These are phyloP conservation scores for Casuarius casuarius DNA, from an alignment of 2,113 vertebrate genomes.

Conservation along the genomic window DNA sequence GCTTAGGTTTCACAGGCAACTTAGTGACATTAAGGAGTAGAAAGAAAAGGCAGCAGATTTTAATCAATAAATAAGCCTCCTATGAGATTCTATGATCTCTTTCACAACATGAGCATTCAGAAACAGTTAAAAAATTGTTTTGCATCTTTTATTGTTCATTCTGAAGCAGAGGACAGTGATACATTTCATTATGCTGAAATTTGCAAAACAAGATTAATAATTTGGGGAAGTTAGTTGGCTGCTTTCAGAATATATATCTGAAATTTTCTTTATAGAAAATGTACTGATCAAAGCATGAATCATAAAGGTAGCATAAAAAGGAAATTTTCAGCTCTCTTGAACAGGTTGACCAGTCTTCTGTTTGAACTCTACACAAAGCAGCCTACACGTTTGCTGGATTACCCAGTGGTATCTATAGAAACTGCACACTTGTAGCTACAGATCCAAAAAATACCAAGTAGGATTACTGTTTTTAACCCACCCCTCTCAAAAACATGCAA, in stretches of 20 bases:
- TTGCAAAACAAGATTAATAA: neutral
- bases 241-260: neutral
- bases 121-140: neutral
- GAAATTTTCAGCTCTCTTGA: neutral
- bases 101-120: neutral
- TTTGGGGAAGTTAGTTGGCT: neutral
- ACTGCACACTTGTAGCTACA: slow-evolving; percentile 14
- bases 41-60: neutral
- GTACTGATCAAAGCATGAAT: neutral
- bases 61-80: neutral
- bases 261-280: neutral
- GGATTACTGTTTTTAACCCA: slow-evolving; percentile 12
- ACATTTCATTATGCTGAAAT: neutral
- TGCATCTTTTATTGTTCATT: neutral
- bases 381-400: neutral
- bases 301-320: neutral
- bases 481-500: neutral
- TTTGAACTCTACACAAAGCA: neutral
- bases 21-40: neutral
- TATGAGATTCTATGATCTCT: neutral
- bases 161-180: neutral
- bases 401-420: slow-evolving; percentile 46
- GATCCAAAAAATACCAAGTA: slow-evolving; percentile 50
- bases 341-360: neutral
- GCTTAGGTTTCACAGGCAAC: neutral